These are phyloP conservation scores for Channa argus DNA, from an alignment of 2,113 vertebrate genomes.

Conservation along the genomic window DNA sequence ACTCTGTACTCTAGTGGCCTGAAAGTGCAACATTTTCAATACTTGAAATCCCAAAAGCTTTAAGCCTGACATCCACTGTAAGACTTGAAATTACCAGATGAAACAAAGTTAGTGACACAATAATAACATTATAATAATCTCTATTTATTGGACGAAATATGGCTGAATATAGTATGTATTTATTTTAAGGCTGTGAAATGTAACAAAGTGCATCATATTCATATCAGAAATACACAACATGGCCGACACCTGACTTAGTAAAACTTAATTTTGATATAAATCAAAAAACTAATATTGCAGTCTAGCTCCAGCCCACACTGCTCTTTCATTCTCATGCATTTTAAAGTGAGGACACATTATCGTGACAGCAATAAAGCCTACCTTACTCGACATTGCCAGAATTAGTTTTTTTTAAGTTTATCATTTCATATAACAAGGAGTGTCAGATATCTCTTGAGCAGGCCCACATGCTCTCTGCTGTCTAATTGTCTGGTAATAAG, in stretches of 20 bases:
- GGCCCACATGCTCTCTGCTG: constrained; percentile 25
- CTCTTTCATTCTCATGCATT: neutral
- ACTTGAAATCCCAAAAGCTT: too few relatives aligned
- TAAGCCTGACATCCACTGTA: too few relatives aligned
- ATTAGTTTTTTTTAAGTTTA: constrained; percentile 19
- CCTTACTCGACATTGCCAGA: constrained; percentile 9
- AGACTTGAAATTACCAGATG: too few relatives aligned
- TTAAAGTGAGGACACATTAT: constrained; percentile 7
- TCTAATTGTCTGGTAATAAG: constrained; percentile 74
- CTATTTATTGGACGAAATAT: too few relatives aligned
- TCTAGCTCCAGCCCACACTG: neutral
- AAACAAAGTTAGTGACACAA: too few relatives aligned
- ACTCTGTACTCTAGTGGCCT: too few relatives aligned
- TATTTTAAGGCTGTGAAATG: too few relatives aligned
- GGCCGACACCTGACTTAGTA: constrained; percentile 14
- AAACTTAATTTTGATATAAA: constrained; percentile 34
- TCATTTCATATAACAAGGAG: constrained; percentile 40
- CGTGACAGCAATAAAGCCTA: constrained; percentile 8
- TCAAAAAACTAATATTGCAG: constrained; percentile 16
- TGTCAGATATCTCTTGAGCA: constrained; percentile 44
- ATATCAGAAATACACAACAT: neutral
- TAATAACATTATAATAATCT: too few relatives aligned
- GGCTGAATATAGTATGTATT: too few relatives aligned
- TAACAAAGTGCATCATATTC: neutral
- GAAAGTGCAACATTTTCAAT: too few relatives aligned